Percentiles rank a stretch among this genome's conserved stretches.
These are phyloP conservation scores for Hemithea aestivaria DNA, from an alignment of 2,888 invertebrate species.

Conservation along the genomic window DNA sequence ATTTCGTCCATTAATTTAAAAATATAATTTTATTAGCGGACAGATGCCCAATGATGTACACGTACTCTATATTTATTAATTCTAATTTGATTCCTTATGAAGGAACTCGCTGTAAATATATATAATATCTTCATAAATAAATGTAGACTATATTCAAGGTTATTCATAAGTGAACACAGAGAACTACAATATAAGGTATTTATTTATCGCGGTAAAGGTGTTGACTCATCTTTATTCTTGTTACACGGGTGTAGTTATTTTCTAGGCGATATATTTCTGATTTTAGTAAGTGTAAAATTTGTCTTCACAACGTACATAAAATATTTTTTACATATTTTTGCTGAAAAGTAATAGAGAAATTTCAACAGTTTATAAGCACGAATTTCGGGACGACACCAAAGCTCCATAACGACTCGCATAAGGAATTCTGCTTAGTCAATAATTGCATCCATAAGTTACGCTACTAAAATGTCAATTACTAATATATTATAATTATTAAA, in stretches of 20 bases:
- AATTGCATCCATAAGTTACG: slow-evolving; percentile 42
- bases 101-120: slow-evolving; percentile 71
- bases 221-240: slow-evolving; percentile 44
- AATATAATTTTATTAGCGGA: slow-evolving; percentile 71
- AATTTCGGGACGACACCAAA: background rate
- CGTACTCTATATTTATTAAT: slow-evolving; percentile 63
- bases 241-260: slow-evolving; percentile 46
- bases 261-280: slow-evolving; percentile 32
- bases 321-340: slow-evolving; percentile 13
- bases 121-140: slow-evolving; percentile 50
- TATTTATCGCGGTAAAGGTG: slow-evolving; percentile 48
- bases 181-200: slow-evolving; percentile 62
- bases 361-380: background rate
- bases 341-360: background rate
- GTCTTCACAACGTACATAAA: slow-evolving; percentile 11
- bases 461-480: slow-evolving; percentile 62
- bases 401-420: slow-evolving; percentile 3
- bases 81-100: slow-evolving; percentile 65
- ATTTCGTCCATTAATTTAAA: slow-evolving; percentile 79
- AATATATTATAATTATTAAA: slow-evolving; percentile 36
- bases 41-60: slow-evolving; percentile 68
- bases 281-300: slow-evolving; percentile 9
- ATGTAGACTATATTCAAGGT: slow-evolving; percentile 65
- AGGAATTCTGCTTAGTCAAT: slow-evolving; percentile 31
- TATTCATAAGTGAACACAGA: slow-evolving; percentile 56